Percentiles rank a stretch among this genome's conserved stretches.
Conservation (phyloP, 92 coral and sea anemone species). For the Meandrina meandrites region DNA sequence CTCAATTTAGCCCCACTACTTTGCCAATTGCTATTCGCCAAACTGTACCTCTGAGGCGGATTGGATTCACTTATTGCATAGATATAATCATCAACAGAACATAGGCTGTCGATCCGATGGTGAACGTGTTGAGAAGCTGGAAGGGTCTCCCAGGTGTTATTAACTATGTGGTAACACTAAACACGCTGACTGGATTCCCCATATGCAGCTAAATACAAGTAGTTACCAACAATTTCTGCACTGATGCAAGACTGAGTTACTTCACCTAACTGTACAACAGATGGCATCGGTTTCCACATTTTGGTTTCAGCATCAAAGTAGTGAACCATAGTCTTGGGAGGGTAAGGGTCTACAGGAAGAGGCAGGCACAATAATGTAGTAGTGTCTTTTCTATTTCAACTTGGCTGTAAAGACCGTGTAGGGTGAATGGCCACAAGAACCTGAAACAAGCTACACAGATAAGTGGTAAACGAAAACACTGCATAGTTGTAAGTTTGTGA, state of each 20-base stretch:
- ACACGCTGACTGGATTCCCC: neutral
- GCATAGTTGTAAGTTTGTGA: neutral
- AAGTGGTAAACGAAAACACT: too few species aligned
- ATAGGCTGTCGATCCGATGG: neutral
- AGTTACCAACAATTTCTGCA: constrained; percentile 11
- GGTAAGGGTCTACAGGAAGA: neutral
- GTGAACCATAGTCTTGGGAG: neutral
- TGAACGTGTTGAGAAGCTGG: neutral
- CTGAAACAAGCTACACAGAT: neutral
- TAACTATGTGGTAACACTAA: constrained; percentile 10
- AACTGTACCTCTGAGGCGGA: too few species aligned
- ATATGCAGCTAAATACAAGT: neutral
- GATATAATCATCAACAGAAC: neutral
- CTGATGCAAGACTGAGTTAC: neutral
- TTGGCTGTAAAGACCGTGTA: neutral
- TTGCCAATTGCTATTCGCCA: too few species aligned
- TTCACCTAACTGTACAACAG: neutral
- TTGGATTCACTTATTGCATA: neutral
- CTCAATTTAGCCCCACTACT: too few species aligned
- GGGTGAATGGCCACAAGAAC: constrained; percentile 26
- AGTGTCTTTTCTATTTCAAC: too few species aligned
- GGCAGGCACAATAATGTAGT: too few species aligned
- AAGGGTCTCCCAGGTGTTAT: constrained; percentile 3
- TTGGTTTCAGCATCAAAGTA: neutral
- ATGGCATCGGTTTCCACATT: constrained; percentile 6